Conservation (phyloP, 1,140 invertebrate species). For the Nebria ingens region DNA sequence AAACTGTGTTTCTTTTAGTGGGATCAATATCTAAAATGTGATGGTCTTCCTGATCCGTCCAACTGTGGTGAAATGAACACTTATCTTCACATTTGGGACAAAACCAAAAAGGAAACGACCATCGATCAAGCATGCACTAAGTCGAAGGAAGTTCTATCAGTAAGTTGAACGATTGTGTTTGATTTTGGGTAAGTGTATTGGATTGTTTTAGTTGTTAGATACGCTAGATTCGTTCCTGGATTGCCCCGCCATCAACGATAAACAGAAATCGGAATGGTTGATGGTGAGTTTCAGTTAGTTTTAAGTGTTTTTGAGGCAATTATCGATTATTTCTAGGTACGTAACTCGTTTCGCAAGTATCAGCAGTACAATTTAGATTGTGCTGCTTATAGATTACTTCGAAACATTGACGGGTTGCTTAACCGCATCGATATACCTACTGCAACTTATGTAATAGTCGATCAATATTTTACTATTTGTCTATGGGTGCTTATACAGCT, state of each 20-base stretch:
- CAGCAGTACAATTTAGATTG: constrained; percentile 38
- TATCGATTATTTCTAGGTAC: constrained; percentile 28
- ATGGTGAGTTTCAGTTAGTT: constrained; percentile 26
- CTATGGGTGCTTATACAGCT: constrained; percentile 40
- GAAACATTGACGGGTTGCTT: constrained; percentile 42
- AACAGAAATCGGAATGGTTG: constrained; percentile 35
- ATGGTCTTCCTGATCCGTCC: constrained; percentile 49
- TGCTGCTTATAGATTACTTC: constrained; percentile 39
- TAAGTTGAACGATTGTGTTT: constrained; percentile 21
- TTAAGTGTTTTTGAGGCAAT: constrained; percentile 8
- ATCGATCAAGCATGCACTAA: constrained; percentile 32
- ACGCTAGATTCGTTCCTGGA: constrained; percentile 37
- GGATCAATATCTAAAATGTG: constrained; percentile 48
- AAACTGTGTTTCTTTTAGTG: constrained; percentile 45
- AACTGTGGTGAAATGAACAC: constrained; percentile 46
- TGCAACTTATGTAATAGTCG: constrained; percentile 35
- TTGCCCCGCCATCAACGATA: constrained; percentile 20
- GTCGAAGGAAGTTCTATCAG: constrained; percentile 35
- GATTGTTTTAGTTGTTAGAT: constrained; percentile 32
- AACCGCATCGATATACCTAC: constrained; percentile 38
- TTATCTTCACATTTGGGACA: constrained; percentile 49
- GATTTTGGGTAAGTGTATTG: background rate
- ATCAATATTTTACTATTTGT: constrained; percentile 37
- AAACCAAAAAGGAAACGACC: constrained; percentile 35
- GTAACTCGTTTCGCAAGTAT: constrained; percentile 35